Percentiles rank a stretch among this genome's conserved stretches.
Conservation (phyloP, 2,888 invertebrate genomes). For the Melipona bicolor region DNA sequence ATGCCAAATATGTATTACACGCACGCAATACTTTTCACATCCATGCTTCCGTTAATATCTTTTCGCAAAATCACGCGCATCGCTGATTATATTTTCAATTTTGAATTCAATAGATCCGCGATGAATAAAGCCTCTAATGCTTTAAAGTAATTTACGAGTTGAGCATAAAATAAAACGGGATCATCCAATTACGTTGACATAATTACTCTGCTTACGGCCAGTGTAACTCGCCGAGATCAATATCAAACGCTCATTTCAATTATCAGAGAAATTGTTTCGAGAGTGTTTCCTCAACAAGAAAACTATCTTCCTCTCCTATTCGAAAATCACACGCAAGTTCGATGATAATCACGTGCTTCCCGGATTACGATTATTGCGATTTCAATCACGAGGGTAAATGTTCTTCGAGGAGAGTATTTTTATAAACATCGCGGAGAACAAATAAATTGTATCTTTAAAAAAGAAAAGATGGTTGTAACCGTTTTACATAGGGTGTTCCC, state of each 20-base stretch:
- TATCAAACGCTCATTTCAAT: constrained; percentile 55
- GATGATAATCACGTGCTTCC: background rate
- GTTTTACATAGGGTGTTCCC: background rate
- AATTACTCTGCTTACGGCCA: constrained; percentile 37
- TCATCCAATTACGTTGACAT: constrained; percentile 48
- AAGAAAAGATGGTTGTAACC: background rate
- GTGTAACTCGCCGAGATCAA: constrained; percentile 35
- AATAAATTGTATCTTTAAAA: background rate
- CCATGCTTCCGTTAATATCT: background rate
- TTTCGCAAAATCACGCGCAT: background rate
- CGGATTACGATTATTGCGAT: constrained; percentile 11
- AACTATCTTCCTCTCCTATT: constrained; percentile 55
- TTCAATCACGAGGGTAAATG: background rate
- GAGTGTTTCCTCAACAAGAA: constrained; percentile 68
- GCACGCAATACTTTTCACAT: background rate
- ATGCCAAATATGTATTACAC: background rate
- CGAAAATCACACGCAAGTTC: constrained; percentile 48
- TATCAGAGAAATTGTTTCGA: constrained; percentile 57
- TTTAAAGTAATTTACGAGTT: constrained; percentile 12
- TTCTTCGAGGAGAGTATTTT: background rate
- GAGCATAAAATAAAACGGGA: constrained; percentile 33
- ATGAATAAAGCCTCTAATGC: background rate
- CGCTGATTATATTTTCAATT: constrained; percentile 11
- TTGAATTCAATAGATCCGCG: constrained; percentile 4
- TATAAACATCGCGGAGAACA: too few relatives aligned